Base-by-base conservation (phyloP, 2,113 vertebrate genomes). In the Erythrocercus mccallii region DNA sequence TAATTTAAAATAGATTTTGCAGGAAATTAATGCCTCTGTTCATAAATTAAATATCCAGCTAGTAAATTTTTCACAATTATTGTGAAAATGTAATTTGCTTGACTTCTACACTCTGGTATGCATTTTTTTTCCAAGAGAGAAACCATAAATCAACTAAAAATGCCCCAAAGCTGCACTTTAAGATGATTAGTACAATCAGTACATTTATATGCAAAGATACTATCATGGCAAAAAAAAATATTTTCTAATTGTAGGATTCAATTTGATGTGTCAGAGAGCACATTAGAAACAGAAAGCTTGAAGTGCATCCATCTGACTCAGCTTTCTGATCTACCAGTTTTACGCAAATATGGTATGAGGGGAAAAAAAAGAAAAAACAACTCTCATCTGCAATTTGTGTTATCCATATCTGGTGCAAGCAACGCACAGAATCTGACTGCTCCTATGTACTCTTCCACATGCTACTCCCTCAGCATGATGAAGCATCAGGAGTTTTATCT, bases 321-420 rank as follows among this genome's bases (percentile, higher is more conserved):
- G 23, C 42, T 70, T 90, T 83, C 68, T 4, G 0, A 86, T 50
- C 37, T 47, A 77, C 10, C 42, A 62, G 42, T 40, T 87, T 53
- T 56, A 86, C 6, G 6, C 3, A 4, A 47, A 21, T 35, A 73
- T 10, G 25, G 44, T 65, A 22, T 2, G 5, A 58, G 15, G 9
- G 42, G 11, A 35, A 51, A 50, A 31, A 33, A 42, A 53, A 1
- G 28, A 69, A n/a, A 25, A 2, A 56, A 15, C 8, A 33, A 9
- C 35, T 66, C 57, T 54, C 37, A 54, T 37, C 42, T 78, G 27
- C 35, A 73, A 3, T 19, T 40, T 64, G 28, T 37, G 33, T 57
- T 73, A 72, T 22, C 44, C 6, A 0, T 40, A 45, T 4, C 21
- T 70, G n/a, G 27, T 19, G 16, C 33, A 77, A 0, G 0, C 35